These are phyloP conservation scores for Cuniculus paca DNA, from an alignment of 2,797 vertebrate genomes.

Conservation along the genomic window DNA sequence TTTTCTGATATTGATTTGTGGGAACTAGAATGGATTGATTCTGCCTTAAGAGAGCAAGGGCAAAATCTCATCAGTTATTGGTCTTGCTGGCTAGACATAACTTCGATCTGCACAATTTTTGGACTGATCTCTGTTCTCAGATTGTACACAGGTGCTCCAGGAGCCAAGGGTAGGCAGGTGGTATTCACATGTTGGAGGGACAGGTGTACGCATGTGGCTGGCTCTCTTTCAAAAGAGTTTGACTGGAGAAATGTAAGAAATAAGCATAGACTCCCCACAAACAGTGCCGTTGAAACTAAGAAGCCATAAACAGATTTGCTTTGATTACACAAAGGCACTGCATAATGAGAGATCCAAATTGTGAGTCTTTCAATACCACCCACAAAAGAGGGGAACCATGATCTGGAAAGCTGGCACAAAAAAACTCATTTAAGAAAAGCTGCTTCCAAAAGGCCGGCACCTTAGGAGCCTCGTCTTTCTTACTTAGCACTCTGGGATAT, in stretches of 20 bases:
- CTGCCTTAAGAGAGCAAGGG: not conserved
- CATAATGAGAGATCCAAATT: not conserved
- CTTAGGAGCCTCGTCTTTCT: not conserved
- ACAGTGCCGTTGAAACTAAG: conserved; percentile 7
- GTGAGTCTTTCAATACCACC: not conserved
- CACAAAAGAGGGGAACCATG: not conserved
- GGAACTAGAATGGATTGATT: conserved; percentile 44
- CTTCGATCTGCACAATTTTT: not conserved
- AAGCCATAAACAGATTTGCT: not conserved
- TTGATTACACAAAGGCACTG: not conserved
- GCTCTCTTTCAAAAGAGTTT: conserved; percentile 13
- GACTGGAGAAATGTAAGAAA: conserved; percentile 28
- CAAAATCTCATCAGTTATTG: conserved; percentile 37
- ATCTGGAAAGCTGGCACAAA: not conserved
- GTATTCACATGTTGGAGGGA: not conserved
- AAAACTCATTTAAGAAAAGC: not conserved
- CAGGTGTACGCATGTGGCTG: not conserved
- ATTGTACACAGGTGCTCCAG: not conserved
- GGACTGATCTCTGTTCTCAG: not conserved
- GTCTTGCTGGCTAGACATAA: conserved; percentile 40
- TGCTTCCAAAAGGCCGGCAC: not conserved
- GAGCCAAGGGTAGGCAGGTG: not conserved
- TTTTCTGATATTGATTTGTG: conserved; percentile 55
- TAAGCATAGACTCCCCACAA: conserved; percentile 13
- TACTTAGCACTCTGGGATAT: not conserved